Evolutionary conservation across 2,797 vertebrate species (phyloP), one percentile per base, ranked within the genome.

Genomic region (Neosalanx taihuensis): DNA sequence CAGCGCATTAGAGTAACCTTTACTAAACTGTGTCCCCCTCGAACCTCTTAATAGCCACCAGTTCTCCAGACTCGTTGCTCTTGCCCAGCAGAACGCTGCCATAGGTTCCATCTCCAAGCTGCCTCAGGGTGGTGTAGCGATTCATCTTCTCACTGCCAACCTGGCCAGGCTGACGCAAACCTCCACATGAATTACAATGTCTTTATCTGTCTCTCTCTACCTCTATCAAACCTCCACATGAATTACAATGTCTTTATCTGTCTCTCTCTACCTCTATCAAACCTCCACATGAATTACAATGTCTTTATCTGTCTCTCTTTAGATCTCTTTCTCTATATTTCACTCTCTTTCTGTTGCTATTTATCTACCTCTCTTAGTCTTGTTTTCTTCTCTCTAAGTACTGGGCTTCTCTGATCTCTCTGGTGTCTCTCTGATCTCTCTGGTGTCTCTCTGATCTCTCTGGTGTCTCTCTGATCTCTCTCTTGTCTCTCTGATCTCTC

Each of bases 1-100:
- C 41, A 46, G 41, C 12, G 12, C 41, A 46, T 46, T 46, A 46
- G 41, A 46, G 9, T 46, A 46, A 3, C 41, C 41, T 12, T 12
- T 46, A 46, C 41, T 35, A 35, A 35, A 6, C 86, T n/a, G n/a
- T n/a, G n/a, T 94, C 96, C 62, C 96, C 98, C 98, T 46, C 10
- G 9, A 37, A 98, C 97, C 95, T 97, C 86, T 99, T 99, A 79
- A 99, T 99, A 62, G 97, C 97, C 80, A 99, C 98, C 83, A 98
- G 90, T 81, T 99, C 97, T 80, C 98, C 97, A 0, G 96, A 95
- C 79, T 99, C 96, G 0, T 95, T 97, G 88, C 94, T 99, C 86
- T 94, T 96, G 63, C 96, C 98, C 98, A 99, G 96, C 49, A 99
- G 83, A 69, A 99, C 98, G 0, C 95, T 97, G 69, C 98, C 98